Base-by-base conservation (phyloP, 2,888 invertebrate species). In the Mesoligia furuncula region DNA sequence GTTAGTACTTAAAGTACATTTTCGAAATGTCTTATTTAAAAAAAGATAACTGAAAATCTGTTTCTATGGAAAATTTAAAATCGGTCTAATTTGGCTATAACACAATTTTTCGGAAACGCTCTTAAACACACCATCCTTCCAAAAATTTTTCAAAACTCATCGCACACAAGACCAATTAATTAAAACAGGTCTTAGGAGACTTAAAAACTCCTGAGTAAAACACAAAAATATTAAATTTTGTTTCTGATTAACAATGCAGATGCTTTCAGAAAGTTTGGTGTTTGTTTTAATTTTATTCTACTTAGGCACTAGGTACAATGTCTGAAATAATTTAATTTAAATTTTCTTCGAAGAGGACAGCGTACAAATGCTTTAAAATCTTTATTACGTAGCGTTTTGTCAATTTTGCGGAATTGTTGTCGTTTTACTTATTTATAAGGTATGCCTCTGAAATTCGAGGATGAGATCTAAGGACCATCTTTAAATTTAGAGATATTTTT, bases 221-320 rank as follows among this genome's bases (percentile, higher is more conserved):
- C 69, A 79, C 64, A 84, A 78, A 73, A 70, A 77, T 79, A 79
- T 86, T 79, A 83, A 62, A 79, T 84, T 84, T 83, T 67, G 83
- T 79, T 79, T 72, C 74, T 79, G 54, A 86, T 84, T 83, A 79
- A 84, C 84, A 86, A 86, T 86, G 84, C 84, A 86, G 86, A 79
- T 83, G 84, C 79, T 77, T 67, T 78, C 73, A 67, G 51, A 69
- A 75, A 84, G 65, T 84, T 79, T 72, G 71, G 87, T 87, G 87
- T 87, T 88, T 83, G 83, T 88, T 87, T 83, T 85, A 88, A 87
- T 88, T 69, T 88, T 87, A 83, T 87, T 87, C 87, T 72, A 73
- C 86, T 86, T 84, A 78, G 72, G 42, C 61, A 74, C 74, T 79
- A 73, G 62, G 69, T 73, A 66, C 79, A 77, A 80, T 67, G 74